phyloP scores from a whole-genome alignment of 2,113 vertebrate genomes.

The Corvus cornix region DNA sequence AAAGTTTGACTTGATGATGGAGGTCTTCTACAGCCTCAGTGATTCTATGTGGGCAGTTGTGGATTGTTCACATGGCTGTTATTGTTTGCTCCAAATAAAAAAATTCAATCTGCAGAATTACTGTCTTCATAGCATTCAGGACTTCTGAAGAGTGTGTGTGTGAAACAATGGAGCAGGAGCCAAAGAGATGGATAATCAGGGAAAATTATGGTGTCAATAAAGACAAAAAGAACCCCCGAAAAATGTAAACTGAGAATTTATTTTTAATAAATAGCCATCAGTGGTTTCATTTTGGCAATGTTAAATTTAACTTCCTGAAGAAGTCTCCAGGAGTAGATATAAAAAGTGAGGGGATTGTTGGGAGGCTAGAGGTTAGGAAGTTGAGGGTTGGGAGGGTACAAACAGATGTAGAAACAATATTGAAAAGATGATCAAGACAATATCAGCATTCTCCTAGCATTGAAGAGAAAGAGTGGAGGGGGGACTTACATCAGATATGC shows the following conservation, averaged over 20 bases:
- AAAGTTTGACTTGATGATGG: background rate
- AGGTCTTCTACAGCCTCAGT: background rate
- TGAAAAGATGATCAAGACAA: background rate
- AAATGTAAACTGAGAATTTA: background rate
- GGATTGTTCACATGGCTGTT: background rate
- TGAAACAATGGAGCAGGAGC: background rate
- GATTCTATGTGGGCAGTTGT: background rate
- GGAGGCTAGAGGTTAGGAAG: background rate
- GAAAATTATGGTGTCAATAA: background rate
- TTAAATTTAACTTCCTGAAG: background rate
- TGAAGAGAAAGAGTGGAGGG: background rate
- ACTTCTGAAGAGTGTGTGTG: background rate
- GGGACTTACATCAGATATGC: background rate
- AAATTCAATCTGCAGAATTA: background rate
- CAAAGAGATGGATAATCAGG: background rate
- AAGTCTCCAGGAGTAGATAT: background rate
- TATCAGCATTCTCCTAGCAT: background rate
- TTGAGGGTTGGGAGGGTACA: background rate
- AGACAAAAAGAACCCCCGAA: background rate
- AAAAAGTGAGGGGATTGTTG: background rate
- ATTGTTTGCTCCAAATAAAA: background rate
- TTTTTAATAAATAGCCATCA: background rate
- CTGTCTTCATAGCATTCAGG: background rate
- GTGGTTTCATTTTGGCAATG: accelerated
- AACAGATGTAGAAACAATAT: background rate